These are phyloP conservation scores for Thalassarche chlororhynchos DNA, from an alignment of 2,113 vertebrate species.

Conservation along the genomic window DNA sequence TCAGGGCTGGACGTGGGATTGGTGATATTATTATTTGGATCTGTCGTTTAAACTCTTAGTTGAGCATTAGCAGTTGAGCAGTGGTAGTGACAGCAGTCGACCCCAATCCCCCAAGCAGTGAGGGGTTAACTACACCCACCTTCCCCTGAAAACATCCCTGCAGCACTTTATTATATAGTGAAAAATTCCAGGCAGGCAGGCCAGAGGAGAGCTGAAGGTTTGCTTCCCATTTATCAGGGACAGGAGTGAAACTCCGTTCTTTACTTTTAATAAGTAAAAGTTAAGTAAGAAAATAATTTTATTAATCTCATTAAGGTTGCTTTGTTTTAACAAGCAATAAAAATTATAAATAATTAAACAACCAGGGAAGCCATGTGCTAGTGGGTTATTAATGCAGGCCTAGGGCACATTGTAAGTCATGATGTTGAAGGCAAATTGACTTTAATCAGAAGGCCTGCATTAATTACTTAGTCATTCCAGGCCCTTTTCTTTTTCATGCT, in stretches of 20 bases:
- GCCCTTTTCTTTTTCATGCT: constrained; percentile 13
- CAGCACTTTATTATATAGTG: neutral
- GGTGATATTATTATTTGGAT: neutral
- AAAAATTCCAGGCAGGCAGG: neutral
- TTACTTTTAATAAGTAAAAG: neutral
- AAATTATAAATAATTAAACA: constrained; percentile 67
- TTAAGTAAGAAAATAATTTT: constrained; percentile 48
- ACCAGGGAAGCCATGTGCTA: constrained; percentile 37
- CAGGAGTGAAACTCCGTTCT: neutral
- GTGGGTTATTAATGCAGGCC: constrained; percentile 60
- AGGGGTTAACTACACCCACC: neutral
- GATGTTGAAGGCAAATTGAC: constrained; percentile 63
- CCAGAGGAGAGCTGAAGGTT: neutral
- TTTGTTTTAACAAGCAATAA: constrained; percentile 60
- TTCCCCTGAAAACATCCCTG: neutral
- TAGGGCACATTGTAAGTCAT: constrained; percentile 42
- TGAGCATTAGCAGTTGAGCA: neutral
- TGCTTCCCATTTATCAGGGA: neutral
- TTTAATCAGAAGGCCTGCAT: constrained; percentile 64
- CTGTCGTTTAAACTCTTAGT: neutral
- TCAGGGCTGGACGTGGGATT: neutral
- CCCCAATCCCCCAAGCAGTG: accelerated
- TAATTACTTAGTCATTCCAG: constrained; percentile 59
- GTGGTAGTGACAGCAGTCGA: neutral
- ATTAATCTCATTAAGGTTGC: constrained; percentile 50